Percentiles rank a stretch among this genome's conserved stretches.
phyloP scores from a whole-genome alignment of 1,140 invertebrate genomes.

The Piezodorus guildinii region DNA sequence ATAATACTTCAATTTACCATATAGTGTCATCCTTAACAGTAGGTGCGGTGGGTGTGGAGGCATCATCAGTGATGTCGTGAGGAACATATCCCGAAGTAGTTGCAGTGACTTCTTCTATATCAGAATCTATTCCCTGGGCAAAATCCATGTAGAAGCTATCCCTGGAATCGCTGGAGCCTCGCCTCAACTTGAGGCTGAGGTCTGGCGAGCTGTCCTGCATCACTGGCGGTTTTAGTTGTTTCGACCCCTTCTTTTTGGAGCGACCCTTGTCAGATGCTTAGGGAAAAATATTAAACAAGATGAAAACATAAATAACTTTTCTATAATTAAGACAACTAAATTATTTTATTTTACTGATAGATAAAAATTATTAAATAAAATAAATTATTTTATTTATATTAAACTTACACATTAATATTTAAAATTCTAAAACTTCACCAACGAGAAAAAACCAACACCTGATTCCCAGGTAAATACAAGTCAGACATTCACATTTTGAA shows the following conservation, averaged over 20 bases:
- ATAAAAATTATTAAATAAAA: neutral
- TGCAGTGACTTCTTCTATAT: conserved; percentile 67
- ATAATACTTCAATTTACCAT: conserved; percentile 1
- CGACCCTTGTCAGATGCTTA: neutral
- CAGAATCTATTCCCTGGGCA: conserved; percentile 71
- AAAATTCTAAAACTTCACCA: neutral
- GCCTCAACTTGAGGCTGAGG: conserved; percentile 64
- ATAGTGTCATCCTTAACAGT: conserved; percentile 27
- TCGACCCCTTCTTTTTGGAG: neutral
- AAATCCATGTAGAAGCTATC: conserved; percentile 84
- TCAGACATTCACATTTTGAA: neutral
- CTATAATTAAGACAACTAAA: neutral
- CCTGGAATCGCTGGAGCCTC: conserved; percentile 69
- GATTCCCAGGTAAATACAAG: neutral
- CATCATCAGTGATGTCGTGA: conserved; percentile 27
- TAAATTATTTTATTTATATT: neutral
- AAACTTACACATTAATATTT: neutral
- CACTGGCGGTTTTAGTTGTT: neutral
- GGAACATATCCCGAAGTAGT: conserved; percentile 33
- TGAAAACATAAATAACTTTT: neutral
- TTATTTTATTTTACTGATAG: neutral
- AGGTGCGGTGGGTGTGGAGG: conserved; percentile 28
- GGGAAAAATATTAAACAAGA: neutral
- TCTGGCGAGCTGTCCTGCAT: conserved; percentile 61
- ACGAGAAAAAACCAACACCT: neutral